Conservation (phyloP, 2,797 vertebrate species). For the Manis pentadactyla region DNA sequence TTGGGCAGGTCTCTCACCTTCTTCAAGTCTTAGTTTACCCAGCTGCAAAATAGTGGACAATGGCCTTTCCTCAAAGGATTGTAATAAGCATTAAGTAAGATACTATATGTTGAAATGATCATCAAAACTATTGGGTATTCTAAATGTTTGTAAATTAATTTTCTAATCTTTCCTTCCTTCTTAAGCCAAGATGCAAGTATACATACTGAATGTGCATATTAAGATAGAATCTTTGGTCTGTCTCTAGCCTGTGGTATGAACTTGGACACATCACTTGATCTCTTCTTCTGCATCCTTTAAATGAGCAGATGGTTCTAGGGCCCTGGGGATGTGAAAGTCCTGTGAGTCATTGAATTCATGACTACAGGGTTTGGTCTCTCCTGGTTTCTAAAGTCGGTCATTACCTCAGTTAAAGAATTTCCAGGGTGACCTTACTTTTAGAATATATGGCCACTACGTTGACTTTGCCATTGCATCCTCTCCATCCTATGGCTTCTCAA, state of each 20-base stretch:
- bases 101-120: background rate
- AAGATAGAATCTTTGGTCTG: background rate
- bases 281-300: background rate
- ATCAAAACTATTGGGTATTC: background rate
- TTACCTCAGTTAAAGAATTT: background rate
- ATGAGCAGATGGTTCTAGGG: background rate
- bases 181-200: background rate
- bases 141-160: conserved; percentile 7
- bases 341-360: background rate
- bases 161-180: background rate
- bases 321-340: background rate
- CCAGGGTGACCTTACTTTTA: background rate
- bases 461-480: background rate
- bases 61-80: background rate
- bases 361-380: background rate
- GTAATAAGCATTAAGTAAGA: background rate
- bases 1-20: background rate
- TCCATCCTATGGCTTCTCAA: background rate
- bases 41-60: background rate
- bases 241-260: background rate
- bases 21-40: background rate
- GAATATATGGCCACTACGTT: background rate
- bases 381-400: background rate
- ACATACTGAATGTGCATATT: background rate
- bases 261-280: background rate